Percentiles rank a stretch among this genome's conserved stretches.
These are phyloP conservation scores for Neolamprologus sp. DNA, from an alignment of 2,113 vertebrate genomes.

Conservation along the genomic window DNA sequence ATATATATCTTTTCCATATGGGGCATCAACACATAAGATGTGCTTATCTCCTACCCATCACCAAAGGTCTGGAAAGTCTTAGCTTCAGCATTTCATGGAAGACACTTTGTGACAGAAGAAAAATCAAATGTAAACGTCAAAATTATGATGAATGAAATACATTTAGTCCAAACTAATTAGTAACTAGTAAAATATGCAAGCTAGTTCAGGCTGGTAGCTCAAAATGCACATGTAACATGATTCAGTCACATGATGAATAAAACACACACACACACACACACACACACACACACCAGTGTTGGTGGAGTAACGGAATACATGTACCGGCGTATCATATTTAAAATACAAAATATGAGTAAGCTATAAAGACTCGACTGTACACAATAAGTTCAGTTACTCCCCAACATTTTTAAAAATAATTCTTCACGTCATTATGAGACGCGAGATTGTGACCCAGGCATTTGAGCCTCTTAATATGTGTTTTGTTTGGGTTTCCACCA, in stretches of 20 bases:
- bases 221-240: neutral
- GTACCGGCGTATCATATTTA: neutral
- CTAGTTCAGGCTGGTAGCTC: neutral
- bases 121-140: neutral
- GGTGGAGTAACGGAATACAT: neutral
- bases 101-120: neutral
- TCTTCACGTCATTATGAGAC: neutral
- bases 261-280: neutral
- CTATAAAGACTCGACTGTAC: neutral
- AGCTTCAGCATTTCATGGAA: neutral
- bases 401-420: neutral
- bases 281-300: neutral
- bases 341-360: neutral
- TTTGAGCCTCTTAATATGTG: neutral
- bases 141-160: neutral
- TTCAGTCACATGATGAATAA: neutral
- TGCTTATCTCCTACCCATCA: neutral
- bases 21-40: neutral
- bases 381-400: neutral
- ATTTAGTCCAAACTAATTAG: neutral
- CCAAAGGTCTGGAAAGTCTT: neutral
- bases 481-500: neutral
- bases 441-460: fast-evolving
- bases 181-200: neutral
- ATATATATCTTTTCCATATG: neutral